Base-by-base conservation (phyloP, 2,888 invertebrate genomes). In the Pseudococcus longispinus region DNA sequence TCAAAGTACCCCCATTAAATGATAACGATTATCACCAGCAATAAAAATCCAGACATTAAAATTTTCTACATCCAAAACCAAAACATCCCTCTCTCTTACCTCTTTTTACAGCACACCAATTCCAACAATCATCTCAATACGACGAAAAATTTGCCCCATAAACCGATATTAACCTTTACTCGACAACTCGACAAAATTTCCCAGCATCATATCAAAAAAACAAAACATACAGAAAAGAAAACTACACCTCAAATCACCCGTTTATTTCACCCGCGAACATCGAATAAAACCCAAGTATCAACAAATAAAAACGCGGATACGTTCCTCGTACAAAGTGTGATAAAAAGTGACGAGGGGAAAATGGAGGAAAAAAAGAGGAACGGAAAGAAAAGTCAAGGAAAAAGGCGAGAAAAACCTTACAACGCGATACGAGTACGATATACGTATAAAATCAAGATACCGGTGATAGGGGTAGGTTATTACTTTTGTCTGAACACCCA, bases 401-500 rank as follows among this genome's bases (percentile, higher is more conserved):
- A 70, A 70, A 70, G 70, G 70, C 70, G 70, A 70, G 70, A 70
- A 70, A 70, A 70, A 70, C 29, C 29, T 29, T 70, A 29, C 4
- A 70, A 70, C 29, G 18, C 18, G 29, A 70, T 70, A 70, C 15
- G 13, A 46, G 37, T 46, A 46, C 13, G 46, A n/a, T 60, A 9
- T 23, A 60, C 60, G 60, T 20, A 13, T 70, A 70, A 29, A 70
- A 70, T 70, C 70, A 70, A 70, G 70, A 70, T 70, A 70, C 70
- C 65, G 29, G 18, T n/a, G n/a, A n/a, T n/a, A n/a, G n/a, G n/a
- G n/a, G n/a, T n/a, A 26, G 70, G 29, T 70, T 70, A 70, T 70
- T 70, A 70, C 70, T 70, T 60, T 60, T 29, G 70, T 70, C 70
- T 70, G 70, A 70, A 70, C 29, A 70, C 29, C 70, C 70, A 70